Base-by-base conservation (phyloP, 2,888 invertebrate species). In the Volucella zonaria region DNA sequence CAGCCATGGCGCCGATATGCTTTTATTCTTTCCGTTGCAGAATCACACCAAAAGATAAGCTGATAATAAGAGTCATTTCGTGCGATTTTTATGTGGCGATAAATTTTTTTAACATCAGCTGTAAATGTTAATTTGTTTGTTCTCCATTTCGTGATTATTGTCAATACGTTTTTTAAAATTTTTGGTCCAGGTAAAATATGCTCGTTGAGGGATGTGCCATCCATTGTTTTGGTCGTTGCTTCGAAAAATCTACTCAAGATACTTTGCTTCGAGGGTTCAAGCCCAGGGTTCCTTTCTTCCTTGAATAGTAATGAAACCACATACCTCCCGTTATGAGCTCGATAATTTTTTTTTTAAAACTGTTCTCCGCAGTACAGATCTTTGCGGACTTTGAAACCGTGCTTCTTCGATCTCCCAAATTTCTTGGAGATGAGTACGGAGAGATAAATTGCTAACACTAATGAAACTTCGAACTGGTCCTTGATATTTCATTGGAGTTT, bases 41-140 rank as follows among this genome's bases (percentile, higher is more conserved):
- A 23, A 10, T 52, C 23, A 1, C 31, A 12, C 54, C 54, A 38
- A 10, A 54, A 31, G n/a, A 54, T 54, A 6, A 54, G 31, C 31
- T 54, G 52, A 31, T 54, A 54, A 54, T 31, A 54, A 8, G 12
- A 54, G 52, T 54, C 52, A 31, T 9, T 51, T 51, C 51, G 15
- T n/a, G n/a, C n/a, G n/a, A n/a, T n/a, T n/a, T n/a, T n/a, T n/a
- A n/a, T n/a, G n/a, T n/a, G n/a, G n/a, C n/a, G n/a, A n/a, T n/a
- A n/a, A n/a, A n/a, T n/a, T n/a, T n/a, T n/a, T n/a, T n/a, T n/a
- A n/a, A n/a, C n/a, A n/a, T n/a, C n/a, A n/a, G n/a, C n/a, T n/a
- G n/a, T n/a, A n/a, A n/a, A n/a, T n/a, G n/a, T n/a, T n/a, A n/a
- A n/a, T n/a, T n/a, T n/a, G n/a, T n/a, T n/a, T n/a, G n/a, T n/a